These are phyloP conservation scores for Oscheius onirici DNA, from an alignment of 2,888 invertebrate species.

Conservation along the genomic window DNA sequence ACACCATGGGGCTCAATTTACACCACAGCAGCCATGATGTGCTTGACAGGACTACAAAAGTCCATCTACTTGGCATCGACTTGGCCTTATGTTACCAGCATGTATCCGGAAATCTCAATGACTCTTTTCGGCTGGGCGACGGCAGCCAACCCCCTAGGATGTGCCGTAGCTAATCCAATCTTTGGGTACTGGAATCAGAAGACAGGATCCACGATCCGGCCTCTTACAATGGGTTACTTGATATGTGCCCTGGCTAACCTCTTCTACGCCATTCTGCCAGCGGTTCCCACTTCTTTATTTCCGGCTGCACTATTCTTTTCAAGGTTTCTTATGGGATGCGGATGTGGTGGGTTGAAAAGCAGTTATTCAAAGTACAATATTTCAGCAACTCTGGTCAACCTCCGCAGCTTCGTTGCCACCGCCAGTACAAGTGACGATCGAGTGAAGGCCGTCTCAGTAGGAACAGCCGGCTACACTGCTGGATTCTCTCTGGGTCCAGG, in stretches of 20 bases:
- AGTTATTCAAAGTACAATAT: neutral
- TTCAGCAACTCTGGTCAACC: slow-evolving; percentile 46
- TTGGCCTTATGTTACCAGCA: slow-evolving; percentile 45
- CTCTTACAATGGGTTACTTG: slow-evolving; percentile 9
- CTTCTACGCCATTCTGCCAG: slow-evolving; percentile 37
- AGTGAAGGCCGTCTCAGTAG: slow-evolving; percentile 48
- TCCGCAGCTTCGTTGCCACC: slow-evolving; percentile 47
- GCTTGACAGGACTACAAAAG: slow-evolving; percentile 45
- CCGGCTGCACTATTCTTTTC: slow-evolving; percentile 16
- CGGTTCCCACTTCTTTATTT: neutral
- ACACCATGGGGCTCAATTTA: slow-evolving; percentile 53
- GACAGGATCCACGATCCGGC: slow-evolving; percentile 12
- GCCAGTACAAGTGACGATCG: slow-evolving; percentile 54
- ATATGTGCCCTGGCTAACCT: slow-evolving; percentile 39
- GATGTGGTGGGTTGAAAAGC: slow-evolving; percentile 31
- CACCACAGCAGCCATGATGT: slow-evolving; percentile 38
- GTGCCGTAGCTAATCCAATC: slow-evolving; percentile 6
- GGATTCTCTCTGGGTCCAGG: slow-evolving; percentile 54
- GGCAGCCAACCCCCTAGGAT: neutral
- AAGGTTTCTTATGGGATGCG: slow-evolving; percentile 45
- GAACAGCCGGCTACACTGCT: slow-evolving; percentile 49
- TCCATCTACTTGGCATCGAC: slow-evolving; percentile 56
- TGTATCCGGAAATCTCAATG: neutral
- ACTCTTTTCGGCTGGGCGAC: slow-evolving; percentile 2
- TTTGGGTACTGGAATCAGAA: slow-evolving; percentile 30